Evolutionary conservation across 2,113 vertebrate genomes (phyloP), one percentile per base, ranked within the genome.

Genomic region (Lophochroa leadbeateri): DNA sequence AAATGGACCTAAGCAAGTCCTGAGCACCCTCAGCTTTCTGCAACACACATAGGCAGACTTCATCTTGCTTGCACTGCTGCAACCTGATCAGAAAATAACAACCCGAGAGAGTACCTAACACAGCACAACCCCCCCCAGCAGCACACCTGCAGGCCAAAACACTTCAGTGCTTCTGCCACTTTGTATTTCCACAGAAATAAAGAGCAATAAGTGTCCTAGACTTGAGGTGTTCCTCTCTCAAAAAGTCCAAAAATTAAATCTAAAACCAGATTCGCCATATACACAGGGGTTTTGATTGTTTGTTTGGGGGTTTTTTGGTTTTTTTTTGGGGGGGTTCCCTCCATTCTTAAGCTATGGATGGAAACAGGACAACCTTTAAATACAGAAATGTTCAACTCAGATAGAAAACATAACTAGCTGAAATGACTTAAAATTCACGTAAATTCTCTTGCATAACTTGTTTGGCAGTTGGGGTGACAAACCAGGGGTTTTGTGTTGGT

Each of bases 41-140:
- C 35, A 25, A 12, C 28, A 8, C 25, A 9, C 27, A 3, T 3
- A n/a, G 10, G 4, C 2, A 1, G 28, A 37, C 53, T 11, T 61
- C 27, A 8, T 16, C 58, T 41, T 16, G 23, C 39, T 29, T 29
- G 29, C 41, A 11, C 4, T 7, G 49, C 16, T 43, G 77, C 13
- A 31, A 43, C 43, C 31, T 10, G 35, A 11, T 17, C 13, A 15
- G 58, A 74, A 31, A 57, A 31, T 25, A 37, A 41, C 1, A 6
- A 9, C n/a, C 41, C 24, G 4, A 31, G 15, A 47, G n/a, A 5
- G 16, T 3, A 31, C 21, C 5, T 29, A 18, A 11, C 27, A 7
- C 24, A 29, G 31, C 50, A 8, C 35, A 37, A 7, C 7, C 16
- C 50, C 19, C 46, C 17, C 11, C 18, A 28, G 28, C 17, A 23